Evolutionary conservation across 2,797 vertebrate genomes (phyloP).

Genomic region (Chaetodon trifasciatus): DNA sequence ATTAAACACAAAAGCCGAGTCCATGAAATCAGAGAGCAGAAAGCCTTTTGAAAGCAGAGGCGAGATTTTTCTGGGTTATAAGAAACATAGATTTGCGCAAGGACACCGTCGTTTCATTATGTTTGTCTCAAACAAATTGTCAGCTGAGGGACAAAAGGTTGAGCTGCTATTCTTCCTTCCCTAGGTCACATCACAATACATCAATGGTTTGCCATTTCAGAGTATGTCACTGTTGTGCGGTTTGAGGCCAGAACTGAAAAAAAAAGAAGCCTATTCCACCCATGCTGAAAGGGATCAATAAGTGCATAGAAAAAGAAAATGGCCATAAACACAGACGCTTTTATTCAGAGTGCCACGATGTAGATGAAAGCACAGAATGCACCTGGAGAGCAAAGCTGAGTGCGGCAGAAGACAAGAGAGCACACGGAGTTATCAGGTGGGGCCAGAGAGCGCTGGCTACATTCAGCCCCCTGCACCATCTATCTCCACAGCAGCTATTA

Average conservation of each 20-base stretch:
- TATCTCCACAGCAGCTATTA: constrained; percentile 67
- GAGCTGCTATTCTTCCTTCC: constrained; percentile 51
- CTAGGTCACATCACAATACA: constrained; percentile 65
- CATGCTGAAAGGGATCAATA: constrained; percentile 72
- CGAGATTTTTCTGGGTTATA: constrained; percentile 34
- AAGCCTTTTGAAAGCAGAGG: constrained; percentile 47
- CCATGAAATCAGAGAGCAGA: constrained; percentile 60
- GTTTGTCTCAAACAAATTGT: constrained; percentile 49
- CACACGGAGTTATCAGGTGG: constrained; percentile 67
- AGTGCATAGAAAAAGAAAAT: constrained; percentile 64
- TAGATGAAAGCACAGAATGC: constrained; percentile 68
- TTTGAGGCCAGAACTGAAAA: constrained; percentile 48
- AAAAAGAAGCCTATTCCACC: constrained; percentile 46
- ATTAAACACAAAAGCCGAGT: constrained; percentile 73
- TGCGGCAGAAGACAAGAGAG: constrained; percentile 49
- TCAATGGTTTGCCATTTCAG: constrained; percentile 67
- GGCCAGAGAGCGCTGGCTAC: constrained; percentile 49
- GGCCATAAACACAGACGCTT: constrained; percentile 70
- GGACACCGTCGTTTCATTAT: constrained; percentile 42
- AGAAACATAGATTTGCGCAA: constrained; percentile 44
- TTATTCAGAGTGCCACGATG: constrained; percentile 64
- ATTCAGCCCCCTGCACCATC: constrained; percentile 67
- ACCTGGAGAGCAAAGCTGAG: constrained; percentile 63
- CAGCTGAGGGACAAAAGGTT: constrained; percentile 46
- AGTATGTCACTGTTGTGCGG: constrained; percentile 59